Evolutionary conservation across 2,888 invertebrate species (phyloP), one percentile per base, ranked within the genome.

Genomic region (Sthenelais limicola): DNA sequence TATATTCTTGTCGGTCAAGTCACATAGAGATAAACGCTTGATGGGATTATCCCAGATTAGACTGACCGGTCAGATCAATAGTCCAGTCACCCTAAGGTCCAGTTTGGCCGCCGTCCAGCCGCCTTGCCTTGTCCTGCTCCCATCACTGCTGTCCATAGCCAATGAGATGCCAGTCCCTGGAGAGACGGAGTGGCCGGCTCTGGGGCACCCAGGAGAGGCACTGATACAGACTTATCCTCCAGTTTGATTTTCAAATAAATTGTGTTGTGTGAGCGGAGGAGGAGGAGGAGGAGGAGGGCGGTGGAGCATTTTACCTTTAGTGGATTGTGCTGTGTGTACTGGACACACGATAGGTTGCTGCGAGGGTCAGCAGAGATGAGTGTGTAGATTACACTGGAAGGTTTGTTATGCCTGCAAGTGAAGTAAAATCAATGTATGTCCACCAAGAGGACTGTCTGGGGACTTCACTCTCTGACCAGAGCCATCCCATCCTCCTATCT

Each of bases 31-130:
- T 62, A 62, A 62, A 62, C 62, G 43, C 62, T 62, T 35, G 62
- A 38, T 62, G 38, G 62, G 38, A 62, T 62, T 62, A 62, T 62
- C 38, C 35, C 38, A 62, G 62, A 62, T 62, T 38, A 62, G 62
- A 24, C 38, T 38, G 62, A 62, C 62, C 62, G 43, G 21, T 38
- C 21, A 12, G 38, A 62, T 62, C 38, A 28, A 62, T 62, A 7
- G 51, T 7, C 9, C 7, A 5, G 24, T n/a, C 18, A 26, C 32
- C 38, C 62, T 21, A 38, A n/a, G 38, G 35, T 62, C 62, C 38
- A 62, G 62, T 12, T 28, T 62, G 38, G 43, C 62, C 62, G n/a
- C n/a, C n/a, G n/a, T n/a, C n/a, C n/a, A n/a, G n/a, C n/a, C n/a
- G n/a, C n/a, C n/a, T n/a, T n/a, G n/a, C 35, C 26, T 7, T 3